A percentile compares a stretch with the other conserved stretches of the same genome.
phyloP scores from a whole-genome alignment of 2,888 invertebrate species.

The Chrysolina oricalcia region DNA sequence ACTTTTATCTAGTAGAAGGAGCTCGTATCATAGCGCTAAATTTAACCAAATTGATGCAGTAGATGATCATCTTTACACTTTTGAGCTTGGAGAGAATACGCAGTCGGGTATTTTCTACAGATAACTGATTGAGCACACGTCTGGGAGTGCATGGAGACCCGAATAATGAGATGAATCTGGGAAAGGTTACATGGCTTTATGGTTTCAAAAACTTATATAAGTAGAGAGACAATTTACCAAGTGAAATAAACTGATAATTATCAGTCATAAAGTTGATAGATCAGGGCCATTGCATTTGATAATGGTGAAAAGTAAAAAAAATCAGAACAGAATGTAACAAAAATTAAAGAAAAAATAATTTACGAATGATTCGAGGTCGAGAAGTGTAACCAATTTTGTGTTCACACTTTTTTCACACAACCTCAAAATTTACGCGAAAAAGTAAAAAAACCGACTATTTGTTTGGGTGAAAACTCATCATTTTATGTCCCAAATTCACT shows the following conservation, averaged over 20 bases:
- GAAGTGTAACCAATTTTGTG: too few species aligned
- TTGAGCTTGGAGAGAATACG: constrained; percentile 9
- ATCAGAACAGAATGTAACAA: too few species aligned
- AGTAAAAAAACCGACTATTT: too few species aligned
- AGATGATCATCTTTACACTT: constrained; percentile 20
- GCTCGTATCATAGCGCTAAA: constrained; percentile 15
- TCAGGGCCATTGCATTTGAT: too few species aligned
- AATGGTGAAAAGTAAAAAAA: too few species aligned
- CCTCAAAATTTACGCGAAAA: too few species aligned
- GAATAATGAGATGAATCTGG: constrained; percentile 2
- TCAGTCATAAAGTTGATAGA: too few species aligned
- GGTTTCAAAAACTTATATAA: neutral
- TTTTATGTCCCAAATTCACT: too few species aligned
- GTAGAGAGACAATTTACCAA: neutral
- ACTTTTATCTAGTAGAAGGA: constrained; percentile 21
- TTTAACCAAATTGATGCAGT: constrained; percentile 21
- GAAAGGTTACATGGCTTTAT: neutral
- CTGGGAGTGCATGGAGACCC: constrained; percentile 6
- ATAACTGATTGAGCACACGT: constrained; percentile 13
- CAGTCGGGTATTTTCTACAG: neutral
- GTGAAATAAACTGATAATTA: neutral
- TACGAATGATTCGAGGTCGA: too few species aligned
- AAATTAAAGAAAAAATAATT: too few species aligned
- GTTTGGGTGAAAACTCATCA: too few species aligned
- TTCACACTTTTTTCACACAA: too few species aligned